phyloP scores from a whole-genome alignment of 2,888 invertebrate genomes.

The Caenorhabditis sp. region DNA sequence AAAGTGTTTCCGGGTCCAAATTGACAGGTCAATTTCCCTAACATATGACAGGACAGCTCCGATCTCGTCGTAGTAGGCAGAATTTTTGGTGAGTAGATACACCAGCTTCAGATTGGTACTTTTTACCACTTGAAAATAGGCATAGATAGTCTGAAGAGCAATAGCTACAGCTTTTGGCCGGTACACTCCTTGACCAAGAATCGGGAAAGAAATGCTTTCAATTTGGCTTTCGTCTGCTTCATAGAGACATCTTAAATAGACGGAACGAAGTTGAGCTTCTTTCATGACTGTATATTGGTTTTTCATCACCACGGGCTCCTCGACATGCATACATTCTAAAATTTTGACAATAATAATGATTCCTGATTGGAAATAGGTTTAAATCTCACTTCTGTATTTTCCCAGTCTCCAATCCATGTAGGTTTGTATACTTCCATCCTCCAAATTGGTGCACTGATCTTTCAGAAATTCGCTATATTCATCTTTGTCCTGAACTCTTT shows the following conservation, averaged over 20 bases:
- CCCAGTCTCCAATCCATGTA: no score
- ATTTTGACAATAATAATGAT: no score
- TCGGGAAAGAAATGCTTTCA: background rate
- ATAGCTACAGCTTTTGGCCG: background rate
- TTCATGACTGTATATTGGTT: background rate
- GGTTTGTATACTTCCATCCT: background rate
- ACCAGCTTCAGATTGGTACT: background rate
- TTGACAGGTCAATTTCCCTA: conserved; percentile 8
- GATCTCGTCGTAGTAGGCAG: background rate
- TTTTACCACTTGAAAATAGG: conserved; percentile 2
- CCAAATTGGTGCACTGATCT: background rate
- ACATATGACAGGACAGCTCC: background rate
- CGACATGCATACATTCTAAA: background rate
- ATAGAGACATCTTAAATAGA: background rate
- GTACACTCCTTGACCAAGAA: background rate
- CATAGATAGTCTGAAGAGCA: background rate
- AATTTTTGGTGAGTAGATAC: background rate
- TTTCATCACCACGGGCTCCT: background rate
- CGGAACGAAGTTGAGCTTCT: background rate
- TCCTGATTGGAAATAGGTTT: background rate
- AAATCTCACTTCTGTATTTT: background rate
- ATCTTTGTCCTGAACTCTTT: background rate
- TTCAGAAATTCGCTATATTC: background rate
- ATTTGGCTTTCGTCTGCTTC: background rate
- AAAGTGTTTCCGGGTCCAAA: background rate